Evolutionary conservation across 2,113 vertebrate genomes (phyloP).

Genomic region (Seriola quinqueradiata): DNA sequence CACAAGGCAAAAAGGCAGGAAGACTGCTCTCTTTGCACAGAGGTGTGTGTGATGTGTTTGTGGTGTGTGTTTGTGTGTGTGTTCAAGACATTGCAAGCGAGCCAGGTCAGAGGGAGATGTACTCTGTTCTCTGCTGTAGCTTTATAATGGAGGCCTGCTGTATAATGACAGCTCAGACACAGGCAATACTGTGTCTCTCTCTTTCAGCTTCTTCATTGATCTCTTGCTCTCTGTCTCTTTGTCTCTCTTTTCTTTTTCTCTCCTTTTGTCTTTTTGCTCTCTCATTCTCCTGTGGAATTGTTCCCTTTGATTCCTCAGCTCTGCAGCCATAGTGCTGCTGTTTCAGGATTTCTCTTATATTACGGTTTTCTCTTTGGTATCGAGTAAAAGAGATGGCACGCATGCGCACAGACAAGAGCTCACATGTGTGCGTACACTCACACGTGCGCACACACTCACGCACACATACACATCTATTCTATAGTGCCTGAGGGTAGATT

Average conservation of each 20-base stretch:
- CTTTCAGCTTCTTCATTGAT: slow-evolving; percentile 46
- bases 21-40: slow-evolving; percentile 53
- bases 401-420: slow-evolving; percentile 3
- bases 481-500: slow-evolving; percentile 61
- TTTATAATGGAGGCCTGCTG: slow-evolving; percentile 79
- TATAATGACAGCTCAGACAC: slow-evolving; percentile 74
- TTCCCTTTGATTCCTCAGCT: slow-evolving; percentile 57
- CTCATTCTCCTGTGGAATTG: slow-evolving; percentile 5
- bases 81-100: slow-evolving; percentile 42
- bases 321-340: slow-evolving; percentile 38
- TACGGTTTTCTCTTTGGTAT: slow-evolving; percentile 53
- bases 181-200: slow-evolving; percentile 54
- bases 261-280: neutral
- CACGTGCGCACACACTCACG: neutral
- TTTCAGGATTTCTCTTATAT: slow-evolving; percentile 65
- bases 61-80: slow-evolving; percentile 10
- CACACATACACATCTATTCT: slow-evolving; percentile 57
- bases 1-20: slow-evolving; percentile 50
- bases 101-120: slow-evolving; percentile 67
- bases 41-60: slow-evolving; percentile 12
- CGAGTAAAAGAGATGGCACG: slow-evolving; percentile 29
- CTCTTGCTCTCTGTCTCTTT: slow-evolving; percentile 20
- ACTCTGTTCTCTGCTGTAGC: slow-evolving; percentile 68
- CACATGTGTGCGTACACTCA: slow-evolving; percentile 4
- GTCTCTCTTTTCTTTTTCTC: neutral